phyloP scores from a whole-genome alignment of 1,140 invertebrate species.

The Penaeus vannamei region DNA sequence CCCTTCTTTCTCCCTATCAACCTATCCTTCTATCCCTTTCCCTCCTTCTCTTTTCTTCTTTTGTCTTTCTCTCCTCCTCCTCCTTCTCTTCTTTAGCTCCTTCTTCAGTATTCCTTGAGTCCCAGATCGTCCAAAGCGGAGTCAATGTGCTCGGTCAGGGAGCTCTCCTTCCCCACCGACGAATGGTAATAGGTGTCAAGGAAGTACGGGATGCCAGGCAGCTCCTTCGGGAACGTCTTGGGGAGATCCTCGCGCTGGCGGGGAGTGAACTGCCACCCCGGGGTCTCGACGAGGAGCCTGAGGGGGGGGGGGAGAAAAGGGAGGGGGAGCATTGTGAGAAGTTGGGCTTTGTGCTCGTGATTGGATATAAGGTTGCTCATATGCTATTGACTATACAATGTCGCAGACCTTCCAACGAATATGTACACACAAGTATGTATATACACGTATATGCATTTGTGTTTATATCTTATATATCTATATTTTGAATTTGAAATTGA shows the following conservation, averaged over 20 bases:
- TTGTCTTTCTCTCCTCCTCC: neutral
- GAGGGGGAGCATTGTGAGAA: no score
- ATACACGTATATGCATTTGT: no score
- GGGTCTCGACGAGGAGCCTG: constrained; percentile 82
- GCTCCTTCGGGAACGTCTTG: constrained; percentile 85
- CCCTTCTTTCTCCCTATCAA: no score
- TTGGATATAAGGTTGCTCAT: no score
- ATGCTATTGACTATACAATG: no score
- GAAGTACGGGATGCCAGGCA: constrained; percentile 88
- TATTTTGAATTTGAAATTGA: no score
- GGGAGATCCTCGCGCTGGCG: constrained; percentile 85
- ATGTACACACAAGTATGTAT: no score
- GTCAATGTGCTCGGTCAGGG: constrained; percentile 80
- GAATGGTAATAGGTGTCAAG: constrained; percentile 85
- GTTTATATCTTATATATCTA: no score
- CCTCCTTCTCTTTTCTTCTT: neutral
- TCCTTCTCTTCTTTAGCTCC: neutral
- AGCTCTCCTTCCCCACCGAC: constrained; percentile 75
- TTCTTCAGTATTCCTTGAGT: constrained; percentile 36
- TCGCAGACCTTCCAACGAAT: no score
- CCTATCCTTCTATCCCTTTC: no score
- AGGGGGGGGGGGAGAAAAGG: constrained; percentile 55
- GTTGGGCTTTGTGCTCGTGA: no score
- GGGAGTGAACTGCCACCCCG: constrained; percentile 78
- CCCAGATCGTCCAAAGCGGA: constrained; percentile 70